These are phyloP conservation scores for Callyntrura sp. DNA, from an alignment of 2,888 invertebrate genomes.

Conservation along the genomic window DNA sequence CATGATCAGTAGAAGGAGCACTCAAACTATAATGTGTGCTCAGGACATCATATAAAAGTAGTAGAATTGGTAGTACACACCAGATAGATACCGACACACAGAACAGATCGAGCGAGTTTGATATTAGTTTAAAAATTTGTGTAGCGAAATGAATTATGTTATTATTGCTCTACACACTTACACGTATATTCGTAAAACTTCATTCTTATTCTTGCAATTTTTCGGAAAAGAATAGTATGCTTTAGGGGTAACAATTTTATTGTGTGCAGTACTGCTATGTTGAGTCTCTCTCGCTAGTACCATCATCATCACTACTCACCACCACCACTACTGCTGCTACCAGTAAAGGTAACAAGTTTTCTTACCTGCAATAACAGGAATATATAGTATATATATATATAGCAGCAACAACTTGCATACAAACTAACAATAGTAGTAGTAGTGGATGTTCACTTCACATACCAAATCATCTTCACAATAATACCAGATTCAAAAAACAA, in stretches of 20 bases:
- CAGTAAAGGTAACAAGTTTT: slow-evolving; percentile 59
- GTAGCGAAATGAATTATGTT: slow-evolving; percentile 10
- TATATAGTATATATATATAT: background rate
- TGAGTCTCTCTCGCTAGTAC: background rate
- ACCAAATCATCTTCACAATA: background rate
- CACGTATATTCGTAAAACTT: slow-evolving; percentile 28
- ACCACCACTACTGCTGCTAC: slow-evolving; percentile 20
- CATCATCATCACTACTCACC: background rate
- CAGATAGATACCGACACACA: slow-evolving; percentile 48
- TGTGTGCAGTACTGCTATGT: slow-evolving; percentile 5
- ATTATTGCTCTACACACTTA: slow-evolving; percentile 1
- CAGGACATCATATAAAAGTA: slow-evolving; percentile 12
- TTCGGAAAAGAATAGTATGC: background rate
- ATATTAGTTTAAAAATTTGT: slow-evolving; percentile 34
- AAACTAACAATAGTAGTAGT: background rate
- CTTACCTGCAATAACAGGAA: slow-evolving; percentile 60
- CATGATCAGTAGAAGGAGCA: slow-evolving; percentile 38
- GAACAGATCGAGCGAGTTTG: slow-evolving; percentile 41
- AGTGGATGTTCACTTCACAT: slow-evolving; percentile 33
- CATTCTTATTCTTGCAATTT: slow-evolving; percentile 39
- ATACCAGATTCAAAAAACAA: slow-evolving; percentile 54
- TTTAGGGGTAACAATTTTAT: background rate
- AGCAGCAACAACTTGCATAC: slow-evolving; percentile 4
- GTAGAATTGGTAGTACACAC: too few species aligned
- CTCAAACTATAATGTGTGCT: slow-evolving; percentile 33